Base-by-base conservation (phyloP, 2,888 invertebrate genomes). In the Caenorhabditis sp. region DNA sequence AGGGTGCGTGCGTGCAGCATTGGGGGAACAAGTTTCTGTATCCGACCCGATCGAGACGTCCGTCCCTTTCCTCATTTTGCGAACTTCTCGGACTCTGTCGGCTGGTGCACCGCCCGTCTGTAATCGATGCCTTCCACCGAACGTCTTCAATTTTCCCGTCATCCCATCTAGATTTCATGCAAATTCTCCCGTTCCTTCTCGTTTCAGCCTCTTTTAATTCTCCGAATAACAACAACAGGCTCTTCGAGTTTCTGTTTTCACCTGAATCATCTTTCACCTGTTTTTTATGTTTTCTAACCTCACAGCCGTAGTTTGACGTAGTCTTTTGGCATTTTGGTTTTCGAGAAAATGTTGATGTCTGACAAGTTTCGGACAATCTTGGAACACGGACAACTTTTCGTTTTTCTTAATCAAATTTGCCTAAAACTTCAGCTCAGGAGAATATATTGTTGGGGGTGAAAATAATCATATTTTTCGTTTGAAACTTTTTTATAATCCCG, bases 11-110 rank as follows among this genome's bases (percentile, higher is more conserved):
- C 20, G 20, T n/a, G n/a, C n/a, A n/a, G n/a, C n/a, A n/a, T n/a
- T n/a, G n/a, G n/a, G n/a, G n/a, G 22, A 24, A 53, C 26, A 22
- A 40, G 53, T 53, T 53, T 53, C 53, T 53, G 5, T 9, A n/a
- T n/a, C n/a, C n/a, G n/a, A n/a, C n/a, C 4, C 11, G 22, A 11
- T 53, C 11, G 53, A 18, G 9, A 2, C 2, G 13, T 53, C 53
- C 32, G 5, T 32, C 32, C 32, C 32, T 8, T 55, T 26, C 28
- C 55, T 26, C 26, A 28, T 55, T 55, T 55, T 28, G 26, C 11
- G 28, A 55, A 28, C n/a, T 24, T 13, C 40, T 3, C 3, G 40
- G n/a, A n/a, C n/a, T n/a, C n/a, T n/a, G n/a, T n/a, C 40, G 32
- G 32, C 32, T 32, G n/a, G n/a, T n/a, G n/a, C n/a, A n/a, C n/a